Conservation (phyloP, 2,888 invertebrate species). For the Dynastes hyllus region DNA sequence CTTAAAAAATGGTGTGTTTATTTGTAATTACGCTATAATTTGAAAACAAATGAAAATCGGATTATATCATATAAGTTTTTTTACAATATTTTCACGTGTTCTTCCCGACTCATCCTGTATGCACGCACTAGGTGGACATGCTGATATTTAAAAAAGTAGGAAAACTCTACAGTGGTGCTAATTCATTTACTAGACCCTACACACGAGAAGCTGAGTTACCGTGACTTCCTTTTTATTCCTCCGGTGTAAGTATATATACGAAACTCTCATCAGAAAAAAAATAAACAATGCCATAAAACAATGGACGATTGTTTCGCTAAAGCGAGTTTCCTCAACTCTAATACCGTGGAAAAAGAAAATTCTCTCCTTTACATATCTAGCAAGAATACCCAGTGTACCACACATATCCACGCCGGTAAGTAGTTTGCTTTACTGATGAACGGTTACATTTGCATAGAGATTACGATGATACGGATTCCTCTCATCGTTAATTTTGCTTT, state of each 20-base stretch:
- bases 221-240: slow-evolving; percentile 17
- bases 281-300: slow-evolving; percentile 37
- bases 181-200: background rate
- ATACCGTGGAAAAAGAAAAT: slow-evolving; percentile 34
- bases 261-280: slow-evolving; percentile 21
- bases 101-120: no score
- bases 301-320: slow-evolving; percentile 35
- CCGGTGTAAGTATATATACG: slow-evolving; percentile 2
- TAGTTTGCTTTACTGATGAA: background rate
- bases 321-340: slow-evolving; percentile 24
- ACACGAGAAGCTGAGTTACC: slow-evolving; percentile 9
- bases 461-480: slow-evolving; percentile 15
- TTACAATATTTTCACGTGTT: no score
- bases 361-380: slow-evolving; percentile 1
- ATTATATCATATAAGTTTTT: no score
- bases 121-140: no score
- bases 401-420: background rate
- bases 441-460: slow-evolving; percentile 28
- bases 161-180: no score
- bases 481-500: slow-evolving; percentile 33
- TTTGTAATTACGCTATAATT: no score
- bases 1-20: no score
- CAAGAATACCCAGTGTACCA: background rate
- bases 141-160: no score
- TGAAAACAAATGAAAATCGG: no score